Percentiles rank a stretch among this genome's conserved stretches.
Conservation (phyloP, 2,113 vertebrate genomes). For the Callithrix jacchus region DNA sequence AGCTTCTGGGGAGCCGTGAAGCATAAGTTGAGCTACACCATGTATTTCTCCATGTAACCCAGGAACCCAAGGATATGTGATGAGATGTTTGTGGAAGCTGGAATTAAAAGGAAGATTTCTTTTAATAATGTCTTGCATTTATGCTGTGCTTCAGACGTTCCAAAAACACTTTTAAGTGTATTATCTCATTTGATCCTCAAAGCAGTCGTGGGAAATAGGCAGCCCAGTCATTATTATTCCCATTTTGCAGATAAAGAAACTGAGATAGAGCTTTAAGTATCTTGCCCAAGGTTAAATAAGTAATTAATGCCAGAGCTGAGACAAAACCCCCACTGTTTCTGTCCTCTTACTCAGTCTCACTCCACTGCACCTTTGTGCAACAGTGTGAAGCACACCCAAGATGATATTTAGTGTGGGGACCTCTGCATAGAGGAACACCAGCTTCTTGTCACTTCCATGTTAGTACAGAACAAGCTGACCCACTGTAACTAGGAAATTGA, state of each 20-base stretch:
- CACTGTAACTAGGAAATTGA: neutral
- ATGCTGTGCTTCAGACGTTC: constrained; percentile 3
- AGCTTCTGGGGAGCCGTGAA: neutral
- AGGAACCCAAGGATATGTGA: neutral
- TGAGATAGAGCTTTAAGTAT: constrained; percentile 57
- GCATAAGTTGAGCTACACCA: neutral
- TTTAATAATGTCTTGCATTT: constrained; percentile 35
- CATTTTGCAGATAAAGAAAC: constrained; percentile 63
- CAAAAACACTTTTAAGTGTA: constrained; percentile 21
- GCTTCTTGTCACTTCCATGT: neutral
- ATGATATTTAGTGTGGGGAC: neutral
- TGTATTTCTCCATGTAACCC: neutral
- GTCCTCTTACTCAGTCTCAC: neutral
- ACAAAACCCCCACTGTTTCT: neutral
- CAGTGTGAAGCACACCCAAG: neutral
- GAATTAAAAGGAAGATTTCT: constrained; percentile 15
- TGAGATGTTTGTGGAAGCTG: neutral
- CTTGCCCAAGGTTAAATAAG: constrained; percentile 56
- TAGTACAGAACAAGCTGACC: neutral
- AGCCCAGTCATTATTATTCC: constrained; percentile 52
- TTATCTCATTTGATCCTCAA: constrained; percentile 45
- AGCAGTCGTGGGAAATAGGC: constrained; percentile 65
- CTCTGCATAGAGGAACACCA: neutral
- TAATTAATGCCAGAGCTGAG: constrained; percentile 46
- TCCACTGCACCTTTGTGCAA: neutral